Base-by-base conservation (phyloP, 1,140 invertebrate genomes). In the Pachypeltis micranthus region DNA sequence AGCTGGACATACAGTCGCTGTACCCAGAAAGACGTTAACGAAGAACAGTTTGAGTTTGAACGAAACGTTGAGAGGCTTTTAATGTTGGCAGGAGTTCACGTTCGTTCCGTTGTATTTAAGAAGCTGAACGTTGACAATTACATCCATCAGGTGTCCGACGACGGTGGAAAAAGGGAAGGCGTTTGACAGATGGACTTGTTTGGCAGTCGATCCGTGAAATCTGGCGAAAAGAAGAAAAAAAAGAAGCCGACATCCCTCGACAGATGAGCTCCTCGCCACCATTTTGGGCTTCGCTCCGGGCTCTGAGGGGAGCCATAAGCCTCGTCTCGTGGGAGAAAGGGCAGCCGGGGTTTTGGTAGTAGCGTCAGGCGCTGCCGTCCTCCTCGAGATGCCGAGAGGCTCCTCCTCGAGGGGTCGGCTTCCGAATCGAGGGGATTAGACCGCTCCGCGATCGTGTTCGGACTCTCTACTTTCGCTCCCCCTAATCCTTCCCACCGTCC, bases 101-200 rank as follows among this genome's bases (percentile, higher is more conserved):
- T n/a, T n/a, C n/a, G n/a, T n/a, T n/a, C n/a, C n/a, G n/a, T n/a
- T n/a, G n/a, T n/a, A n/a, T n/a, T n/a, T n/a, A n/a, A n/a, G n/a
- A n/a, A n/a, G n/a, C n/a, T n/a, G n/a, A n/a, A n/a, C n/a, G n/a
- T n/a, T n/a, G n/a, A n/a, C n/a, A n/a, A n/a, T n/a, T n/a, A n/a
- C n/a, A n/a, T n/a, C n/a, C n/a, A n/a, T n/a, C n/a, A n/a, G n/a
- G n/a, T n/a, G n/a, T n/a, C n/a, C n/a, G n/a, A n/a, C n/a, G n/a
- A n/a, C n/a, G n/a, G n/a, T n/a, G n/a, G n/a, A n/a, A n/a, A n/a
- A n/a, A n/a, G 47, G 47, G 19, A 51, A 4, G 47, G 7, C 10
- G 47, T n/a, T n/a, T 51, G 47, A 51, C 47, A 51, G 47, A 51
- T 51, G 47, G 47, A 51, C 47, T 51, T 51, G 23, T 51, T 51